These are phyloP conservation scores for Heliconius himera DNA, from an alignment of 1,140 invertebrate species.

Conservation along the genomic window DNA sequence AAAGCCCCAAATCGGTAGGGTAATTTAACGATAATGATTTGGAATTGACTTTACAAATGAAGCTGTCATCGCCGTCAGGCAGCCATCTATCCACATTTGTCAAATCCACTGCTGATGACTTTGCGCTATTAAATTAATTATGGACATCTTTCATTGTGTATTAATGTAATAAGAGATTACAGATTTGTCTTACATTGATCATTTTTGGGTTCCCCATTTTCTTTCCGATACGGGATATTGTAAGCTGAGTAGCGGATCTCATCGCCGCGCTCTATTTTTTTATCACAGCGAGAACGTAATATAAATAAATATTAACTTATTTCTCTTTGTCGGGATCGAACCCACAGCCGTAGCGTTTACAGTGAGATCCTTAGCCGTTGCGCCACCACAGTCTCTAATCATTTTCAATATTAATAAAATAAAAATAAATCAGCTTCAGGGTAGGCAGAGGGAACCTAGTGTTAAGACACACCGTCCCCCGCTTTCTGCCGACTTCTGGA, in stretches of 20 bases:
- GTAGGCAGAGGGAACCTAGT: no score
- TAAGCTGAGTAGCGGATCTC: not conserved
- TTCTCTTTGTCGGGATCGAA: not conserved
- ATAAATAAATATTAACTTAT: no score
- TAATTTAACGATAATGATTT: constrained; percentile 49
- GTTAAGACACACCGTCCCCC: no score
- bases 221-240: not conserved
- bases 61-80: constrained; percentile 63
- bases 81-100: constrained; percentile 69
- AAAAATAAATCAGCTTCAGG: no score
- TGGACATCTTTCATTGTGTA: constrained; percentile 12
- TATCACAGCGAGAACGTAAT: no score
- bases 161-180: constrained; percentile 5
- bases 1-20: constrained; percentile 13
- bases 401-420: not conserved
- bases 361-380: not conserved
- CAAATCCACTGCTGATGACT: constrained; percentile 54
- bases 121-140: constrained; percentile 59
- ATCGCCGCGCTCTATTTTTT: not conserved
- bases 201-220: not conserved
- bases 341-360: not conserved
- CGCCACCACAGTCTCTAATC: not conserved
- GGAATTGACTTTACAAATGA: constrained; percentile 63
- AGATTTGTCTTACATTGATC: not conserved
- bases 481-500: no score